A percentile compares a stretch with the other conserved stretches of the same genome.
Conservation (phyloP, 2,113 vertebrate species). For the Carlito syrichta region DNA sequence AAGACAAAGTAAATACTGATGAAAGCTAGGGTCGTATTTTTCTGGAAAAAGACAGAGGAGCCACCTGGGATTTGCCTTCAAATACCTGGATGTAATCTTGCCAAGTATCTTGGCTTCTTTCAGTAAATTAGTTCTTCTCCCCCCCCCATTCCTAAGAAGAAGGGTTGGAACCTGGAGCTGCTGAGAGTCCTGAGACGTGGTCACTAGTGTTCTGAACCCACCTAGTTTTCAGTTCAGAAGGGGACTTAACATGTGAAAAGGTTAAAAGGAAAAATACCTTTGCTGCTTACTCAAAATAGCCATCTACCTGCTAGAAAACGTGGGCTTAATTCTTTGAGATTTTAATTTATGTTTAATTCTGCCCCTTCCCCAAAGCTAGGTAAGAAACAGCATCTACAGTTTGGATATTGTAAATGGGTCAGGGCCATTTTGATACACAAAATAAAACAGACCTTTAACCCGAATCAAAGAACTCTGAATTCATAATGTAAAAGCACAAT, state of each 20-base stretch:
- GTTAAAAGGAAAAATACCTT: background rate
- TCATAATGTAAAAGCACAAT: slow-evolving; percentile 59
- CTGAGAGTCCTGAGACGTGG: background rate
- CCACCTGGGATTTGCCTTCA: background rate
- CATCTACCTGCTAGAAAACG: background rate
- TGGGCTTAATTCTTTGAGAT: slow-evolving; percentile 20
- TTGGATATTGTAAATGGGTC: background rate
- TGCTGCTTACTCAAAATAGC: slow-evolving; percentile 4
- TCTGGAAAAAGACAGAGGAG: background rate
- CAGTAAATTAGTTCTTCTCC: background rate
- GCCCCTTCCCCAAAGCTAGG: background rate
- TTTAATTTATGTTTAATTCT: background rate
- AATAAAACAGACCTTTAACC: slow-evolving; percentile 23
- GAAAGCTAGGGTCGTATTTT: background rate
- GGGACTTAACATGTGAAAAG: background rate
- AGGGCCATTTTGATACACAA: background rate
- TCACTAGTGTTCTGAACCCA: background rate
- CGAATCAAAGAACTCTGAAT: slow-evolving; percentile 42
- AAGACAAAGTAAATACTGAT: background rate
- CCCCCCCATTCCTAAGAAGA: background rate
- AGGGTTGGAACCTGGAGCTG: background rate
- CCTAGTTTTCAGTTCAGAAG: background rate
- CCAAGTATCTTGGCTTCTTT: background rate
- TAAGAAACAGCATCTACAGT: background rate
- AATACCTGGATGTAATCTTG: background rate